Evolutionary conservation across 1,140 invertebrate genomes (phyloP).

Genomic region (Cephus cinctus): DNA sequence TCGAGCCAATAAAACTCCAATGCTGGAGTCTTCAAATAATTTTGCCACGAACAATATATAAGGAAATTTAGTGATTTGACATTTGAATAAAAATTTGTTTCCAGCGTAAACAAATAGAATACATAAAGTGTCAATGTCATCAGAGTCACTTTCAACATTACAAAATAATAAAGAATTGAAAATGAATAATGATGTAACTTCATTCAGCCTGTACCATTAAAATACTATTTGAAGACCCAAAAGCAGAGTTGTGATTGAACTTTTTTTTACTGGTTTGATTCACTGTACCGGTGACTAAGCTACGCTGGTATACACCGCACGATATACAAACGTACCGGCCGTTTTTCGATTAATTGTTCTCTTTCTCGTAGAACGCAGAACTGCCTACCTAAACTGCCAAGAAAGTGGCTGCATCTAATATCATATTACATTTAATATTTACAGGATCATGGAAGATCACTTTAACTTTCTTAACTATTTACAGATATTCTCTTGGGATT

Average conservation of each 20-base stretch:
- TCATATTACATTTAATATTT: not conserved
- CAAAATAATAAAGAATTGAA: no score
- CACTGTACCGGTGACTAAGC: slow-evolving; percentile 25
- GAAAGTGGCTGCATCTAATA: not conserved
- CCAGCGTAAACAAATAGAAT: no score
- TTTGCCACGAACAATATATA: no score
- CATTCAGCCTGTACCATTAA: no score
- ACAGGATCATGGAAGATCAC: not conserved
- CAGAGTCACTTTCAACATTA: no score
- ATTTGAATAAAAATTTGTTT: no score
- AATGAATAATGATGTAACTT: no score
- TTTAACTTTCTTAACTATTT: not conserved
- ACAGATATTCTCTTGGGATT: no score
- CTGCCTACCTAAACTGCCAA: not conserved
- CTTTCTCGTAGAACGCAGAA: slow-evolving; percentile 2
- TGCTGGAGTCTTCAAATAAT: no score
- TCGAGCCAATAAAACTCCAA: no score
- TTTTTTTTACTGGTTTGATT: slow-evolving; percentile 31
- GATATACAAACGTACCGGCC: slow-evolving; percentile 28
- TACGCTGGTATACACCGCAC: slow-evolving; percentile 22
- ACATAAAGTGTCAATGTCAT: no score
- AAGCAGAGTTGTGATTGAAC: slow-evolving; percentile 11
- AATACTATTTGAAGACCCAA: slow-evolving; percentile 2
- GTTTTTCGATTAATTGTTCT: slow-evolving; percentile 14
- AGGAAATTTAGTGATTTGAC: no score